Conservation (phyloP, 2,113 vertebrate genomes). For the Rhea pennata region DNA sequence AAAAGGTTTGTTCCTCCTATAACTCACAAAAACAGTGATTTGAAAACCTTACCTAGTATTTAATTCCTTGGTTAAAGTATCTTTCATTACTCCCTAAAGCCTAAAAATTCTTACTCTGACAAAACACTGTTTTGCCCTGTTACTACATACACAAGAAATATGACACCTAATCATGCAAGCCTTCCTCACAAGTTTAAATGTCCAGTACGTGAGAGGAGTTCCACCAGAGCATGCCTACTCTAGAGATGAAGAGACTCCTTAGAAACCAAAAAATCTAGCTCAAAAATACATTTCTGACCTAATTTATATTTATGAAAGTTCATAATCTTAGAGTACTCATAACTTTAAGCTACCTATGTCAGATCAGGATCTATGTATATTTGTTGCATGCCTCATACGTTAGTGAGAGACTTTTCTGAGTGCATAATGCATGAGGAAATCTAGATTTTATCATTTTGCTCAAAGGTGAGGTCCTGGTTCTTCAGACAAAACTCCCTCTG, state of each 20-base stretch:
- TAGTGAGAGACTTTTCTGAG: neutral
- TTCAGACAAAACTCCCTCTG: neutral
- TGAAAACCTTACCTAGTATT: rapidly evolving
- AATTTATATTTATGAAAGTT: neutral
- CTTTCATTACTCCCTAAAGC: neutral
- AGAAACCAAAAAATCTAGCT: neutral
- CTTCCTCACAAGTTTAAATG: neutral
- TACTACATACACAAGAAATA: neutral
- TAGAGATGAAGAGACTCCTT: neutral
- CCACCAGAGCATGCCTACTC: rapidly evolving
- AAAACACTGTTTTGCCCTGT: neutral
- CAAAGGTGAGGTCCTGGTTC: neutral
- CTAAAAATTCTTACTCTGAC: neutral
- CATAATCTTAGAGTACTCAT: neutral
- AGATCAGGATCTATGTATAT: neutral
- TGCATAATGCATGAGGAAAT: neutral
- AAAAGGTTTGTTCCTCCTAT: neutral
- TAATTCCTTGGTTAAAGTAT: neutral
- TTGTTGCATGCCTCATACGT: neutral
- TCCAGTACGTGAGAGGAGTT: neutral
- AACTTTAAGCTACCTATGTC: neutral
- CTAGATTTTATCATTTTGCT: neutral
- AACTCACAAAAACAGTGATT: neutral
- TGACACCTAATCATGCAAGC: neutral
- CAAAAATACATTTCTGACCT: neutral